Evolutionary conservation across 2,888 invertebrate species (phyloP).

Genomic region (Crepidodera aurea): DNA sequence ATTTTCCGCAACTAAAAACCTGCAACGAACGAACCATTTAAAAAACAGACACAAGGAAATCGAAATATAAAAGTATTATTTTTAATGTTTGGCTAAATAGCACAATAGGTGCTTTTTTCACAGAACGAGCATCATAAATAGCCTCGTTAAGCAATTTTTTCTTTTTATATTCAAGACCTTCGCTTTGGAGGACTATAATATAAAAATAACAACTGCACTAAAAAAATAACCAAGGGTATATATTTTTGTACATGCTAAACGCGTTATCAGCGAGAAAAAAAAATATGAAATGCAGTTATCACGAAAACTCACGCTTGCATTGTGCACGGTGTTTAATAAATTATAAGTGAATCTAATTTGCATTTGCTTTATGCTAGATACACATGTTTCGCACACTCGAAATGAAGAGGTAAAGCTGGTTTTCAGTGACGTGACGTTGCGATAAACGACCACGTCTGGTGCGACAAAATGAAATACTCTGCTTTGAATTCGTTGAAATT

Average conservation of each 20-base stretch:
- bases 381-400: slow-evolving; percentile 30
- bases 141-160: neutral
- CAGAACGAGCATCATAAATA: neutral
- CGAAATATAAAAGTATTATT: neutral
- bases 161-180: neutral
- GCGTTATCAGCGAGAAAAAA: slow-evolving; percentile 19
- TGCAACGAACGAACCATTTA: neutral
- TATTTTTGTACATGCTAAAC: slow-evolving; percentile 16
- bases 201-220: neutral
- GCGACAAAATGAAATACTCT: too few relatives aligned
- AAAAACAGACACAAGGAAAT: neutral
- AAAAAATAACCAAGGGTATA: slow-evolving; percentile 1
- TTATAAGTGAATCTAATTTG: slow-evolving; percentile 38
- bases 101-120: neutral
- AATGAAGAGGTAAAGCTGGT: slow-evolving; percentile 9
- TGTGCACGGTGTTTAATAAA: slow-evolving; percentile 19
- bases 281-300: slow-evolving; percentile 21
- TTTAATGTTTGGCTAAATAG: neutral
- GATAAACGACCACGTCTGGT: neutral
- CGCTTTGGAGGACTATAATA: neutral
- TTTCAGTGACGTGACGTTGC: neutral
- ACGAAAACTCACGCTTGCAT: slow-evolving; percentile 22
- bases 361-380: slow-evolving; percentile 37
- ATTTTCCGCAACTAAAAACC: neutral
- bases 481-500: too few relatives aligned